Evolutionary conservation across 2,113 vertebrate species (phyloP).

Genomic region (Cavia aperea): DNA sequence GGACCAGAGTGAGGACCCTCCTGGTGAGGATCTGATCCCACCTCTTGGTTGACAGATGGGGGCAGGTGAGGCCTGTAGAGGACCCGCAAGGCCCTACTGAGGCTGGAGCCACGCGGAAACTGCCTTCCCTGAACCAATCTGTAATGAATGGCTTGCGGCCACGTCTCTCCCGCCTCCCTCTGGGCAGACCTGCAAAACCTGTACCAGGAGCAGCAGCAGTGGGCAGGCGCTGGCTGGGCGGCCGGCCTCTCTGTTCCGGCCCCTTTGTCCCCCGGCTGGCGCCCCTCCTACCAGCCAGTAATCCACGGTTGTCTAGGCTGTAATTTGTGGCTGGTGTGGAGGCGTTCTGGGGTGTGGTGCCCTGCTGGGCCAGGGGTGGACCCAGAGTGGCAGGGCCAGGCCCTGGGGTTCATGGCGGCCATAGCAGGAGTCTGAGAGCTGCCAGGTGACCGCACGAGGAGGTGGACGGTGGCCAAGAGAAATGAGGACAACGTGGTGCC

Average conservation of each 20-base stretch:
- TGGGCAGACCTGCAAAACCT: conserved; percentile 52
- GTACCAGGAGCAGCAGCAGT: conserved; percentile 21
- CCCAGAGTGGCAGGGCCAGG: neutral
- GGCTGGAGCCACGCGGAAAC: neutral
- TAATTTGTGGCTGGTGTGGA: neutral
- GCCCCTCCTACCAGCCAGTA: neutral
- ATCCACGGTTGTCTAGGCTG: neutral
- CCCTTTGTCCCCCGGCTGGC: conserved; percentile 36
- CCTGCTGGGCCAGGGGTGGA: neutral
- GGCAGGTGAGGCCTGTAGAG: neutral
- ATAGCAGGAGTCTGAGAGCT: conserved; percentile 48
- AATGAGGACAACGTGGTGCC: neutral
- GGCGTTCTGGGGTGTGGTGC: neutral
- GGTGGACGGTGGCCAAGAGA: neutral
- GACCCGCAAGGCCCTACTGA: neutral
- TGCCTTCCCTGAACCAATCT: conserved; percentile 52
- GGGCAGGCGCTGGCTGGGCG: neutral
- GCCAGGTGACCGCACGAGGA: neutral
- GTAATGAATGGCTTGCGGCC: conserved; percentile 50
- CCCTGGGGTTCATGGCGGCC: conserved; percentile 40
- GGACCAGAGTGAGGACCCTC: too few species aligned
- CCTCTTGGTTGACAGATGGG: neutral
- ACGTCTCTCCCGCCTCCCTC: neutral
- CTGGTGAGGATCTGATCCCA: neutral
- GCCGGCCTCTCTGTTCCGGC: neutral